Evolutionary conservation across 2,113 vertebrate genomes (phyloP).

Genomic region (Acrocephalus arundinaceus): DNA sequence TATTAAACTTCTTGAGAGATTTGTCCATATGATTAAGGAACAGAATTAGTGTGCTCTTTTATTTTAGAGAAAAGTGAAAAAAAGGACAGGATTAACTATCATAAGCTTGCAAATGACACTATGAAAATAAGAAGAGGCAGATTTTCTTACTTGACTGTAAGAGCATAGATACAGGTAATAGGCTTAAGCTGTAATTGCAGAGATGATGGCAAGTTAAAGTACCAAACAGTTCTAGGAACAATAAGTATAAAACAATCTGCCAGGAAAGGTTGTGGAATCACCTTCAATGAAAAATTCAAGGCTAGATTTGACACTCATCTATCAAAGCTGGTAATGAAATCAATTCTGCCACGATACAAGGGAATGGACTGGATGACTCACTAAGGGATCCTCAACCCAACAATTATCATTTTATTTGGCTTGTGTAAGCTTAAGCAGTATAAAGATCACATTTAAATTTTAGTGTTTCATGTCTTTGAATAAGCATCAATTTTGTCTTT

Average conservation of each 20-base stretch:
- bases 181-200: not conserved
- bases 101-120: not conserved
- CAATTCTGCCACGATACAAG: not conserved
- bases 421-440: not conserved
- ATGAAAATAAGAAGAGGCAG: not conserved
- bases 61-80: not conserved
- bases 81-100: not conserved
- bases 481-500: constrained; percentile 19
- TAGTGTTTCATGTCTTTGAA: not conserved
- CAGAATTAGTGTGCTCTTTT: not conserved
- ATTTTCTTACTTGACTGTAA: not conserved
- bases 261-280: not conserved
- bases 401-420: not conserved
- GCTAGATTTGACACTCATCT: constrained; percentile 14
- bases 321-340: constrained; percentile 29
- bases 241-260: not conserved
- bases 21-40: not conserved
- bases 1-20: not conserved
- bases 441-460: constrained; percentile 1
- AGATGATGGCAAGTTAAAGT: not conserved
- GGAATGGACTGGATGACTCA: not conserved
- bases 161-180: not conserved
- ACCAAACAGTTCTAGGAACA: not conserved
- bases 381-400: constrained; percentile 41
- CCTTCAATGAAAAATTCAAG: constrained; percentile 32